Conservation (phyloP, 2,113 vertebrate genomes). For the Gracilinanus agilis region DNA sequence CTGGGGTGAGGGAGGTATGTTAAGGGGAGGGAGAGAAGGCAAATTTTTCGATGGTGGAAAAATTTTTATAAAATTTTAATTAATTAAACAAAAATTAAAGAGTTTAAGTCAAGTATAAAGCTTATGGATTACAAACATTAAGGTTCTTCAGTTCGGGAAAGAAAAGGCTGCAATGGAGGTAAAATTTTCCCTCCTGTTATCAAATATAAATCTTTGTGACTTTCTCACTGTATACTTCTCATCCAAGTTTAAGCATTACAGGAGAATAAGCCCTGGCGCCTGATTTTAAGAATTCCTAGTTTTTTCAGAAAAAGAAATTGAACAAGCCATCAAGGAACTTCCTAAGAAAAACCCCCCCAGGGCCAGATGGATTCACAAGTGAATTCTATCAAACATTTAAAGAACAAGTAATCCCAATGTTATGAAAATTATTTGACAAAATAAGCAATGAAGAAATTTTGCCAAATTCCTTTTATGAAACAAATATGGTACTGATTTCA, state of each 20-base stretch:
- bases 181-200: not conserved
- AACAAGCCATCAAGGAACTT: no score
- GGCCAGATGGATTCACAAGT: no score
- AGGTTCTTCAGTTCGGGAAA: not conserved
- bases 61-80: not conserved
- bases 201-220: not conserved
- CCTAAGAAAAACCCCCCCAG: no score
- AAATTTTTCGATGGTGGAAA: not conserved
- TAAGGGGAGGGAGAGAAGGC: not conserved
- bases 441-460: no score
- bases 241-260: not conserved
- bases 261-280: no score
- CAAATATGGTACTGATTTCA: no score
- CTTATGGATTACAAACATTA: not conserved
- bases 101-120: not conserved
- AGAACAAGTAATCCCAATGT: no score
- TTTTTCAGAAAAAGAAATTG: no score
- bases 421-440: no score
- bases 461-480: no score
- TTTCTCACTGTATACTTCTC: not conserved
- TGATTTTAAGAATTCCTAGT: no score
- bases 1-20: not conserved
- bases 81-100: not conserved
- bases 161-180: not conserved
- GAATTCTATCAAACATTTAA: no score